A percentile compares a stretch with the other conserved stretches of the same genome.
These are phyloP conservation scores for Furcula furcula DNA, from an alignment of 2,888 invertebrate species.

Conservation along the genomic window DNA sequence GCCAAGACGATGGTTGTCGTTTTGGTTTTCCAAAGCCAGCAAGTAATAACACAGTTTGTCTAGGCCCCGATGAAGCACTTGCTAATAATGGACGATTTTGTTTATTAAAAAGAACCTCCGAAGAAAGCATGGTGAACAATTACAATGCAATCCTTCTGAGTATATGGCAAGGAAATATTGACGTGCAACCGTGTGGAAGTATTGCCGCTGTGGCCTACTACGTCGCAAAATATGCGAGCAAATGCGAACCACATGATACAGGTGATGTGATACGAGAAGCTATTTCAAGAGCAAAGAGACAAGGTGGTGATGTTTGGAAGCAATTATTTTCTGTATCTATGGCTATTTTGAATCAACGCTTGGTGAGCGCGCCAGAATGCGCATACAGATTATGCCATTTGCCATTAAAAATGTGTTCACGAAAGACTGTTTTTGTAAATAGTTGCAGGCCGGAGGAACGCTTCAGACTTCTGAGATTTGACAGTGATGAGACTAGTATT, in stretches of 20 bases:
- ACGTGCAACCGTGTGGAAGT: slow-evolving; percentile 41
- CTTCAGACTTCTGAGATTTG: slow-evolving; percentile 31
- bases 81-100: slow-evolving; percentile 38
- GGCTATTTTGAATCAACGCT: slow-evolving; percentile 27
- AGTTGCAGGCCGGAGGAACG: slow-evolving; percentile 33
- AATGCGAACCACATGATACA: slow-evolving; percentile 31
- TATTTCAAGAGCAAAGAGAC: slow-evolving; percentile 20
- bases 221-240: slow-evolving; percentile 34
- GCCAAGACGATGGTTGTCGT: slow-evolving; percentile 13
- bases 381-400: slow-evolving; percentile 38
- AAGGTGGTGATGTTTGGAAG: slow-evolving; percentile 20
- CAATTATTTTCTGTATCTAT: slow-evolving; percentile 32
- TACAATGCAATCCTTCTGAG: slow-evolving; percentile 30
- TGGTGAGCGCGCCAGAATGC: slow-evolving; percentile 34
- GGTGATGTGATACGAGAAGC: slow-evolving; percentile 29
- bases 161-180: slow-evolving; percentile 42
- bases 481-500: slow-evolving; percentile 23
- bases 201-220: slow-evolving; percentile 40
- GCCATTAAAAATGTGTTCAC: slow-evolving; percentile 22
- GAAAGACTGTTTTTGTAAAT: slow-evolving; percentile 34
- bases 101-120: slow-evolving; percentile 26
- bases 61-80: slow-evolving; percentile 30
- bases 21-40: slow-evolving; percentile 26
- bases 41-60: slow-evolving; percentile 20
- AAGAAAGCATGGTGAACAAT: slow-evolving; percentile 35